A percentile compares a stretch with the other conserved stretches of the same genome.
These are phyloP conservation scores for Chrysina gloriosa DNA, from an alignment of 2,888 invertebrate genomes.

Conservation along the genomic window DNA sequence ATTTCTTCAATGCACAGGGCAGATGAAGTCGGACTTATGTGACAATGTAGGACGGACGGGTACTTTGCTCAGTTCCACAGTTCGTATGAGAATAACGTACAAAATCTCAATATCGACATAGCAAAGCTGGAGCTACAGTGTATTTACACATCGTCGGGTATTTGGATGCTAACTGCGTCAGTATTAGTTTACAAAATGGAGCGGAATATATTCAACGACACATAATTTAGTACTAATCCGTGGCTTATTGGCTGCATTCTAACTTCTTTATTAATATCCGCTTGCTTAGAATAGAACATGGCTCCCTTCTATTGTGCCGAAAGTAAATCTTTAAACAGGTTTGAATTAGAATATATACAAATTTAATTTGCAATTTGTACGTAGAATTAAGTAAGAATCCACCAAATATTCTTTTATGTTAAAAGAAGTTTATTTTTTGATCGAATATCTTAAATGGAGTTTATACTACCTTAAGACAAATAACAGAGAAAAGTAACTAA, in stretches of 20 bases:
- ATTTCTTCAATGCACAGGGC: slow-evolving; percentile 5
- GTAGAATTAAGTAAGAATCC: no score
- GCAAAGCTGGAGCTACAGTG: background rate
- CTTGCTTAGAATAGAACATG: no score
- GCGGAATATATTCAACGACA: background rate
- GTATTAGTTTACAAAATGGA: background rate
- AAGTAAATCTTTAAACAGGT: no score
- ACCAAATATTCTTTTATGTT: no score
- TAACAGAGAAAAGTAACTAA: background rate
- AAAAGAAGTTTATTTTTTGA: no score
- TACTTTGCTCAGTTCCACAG: slow-evolving; percentile 34
- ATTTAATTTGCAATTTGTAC: no score
- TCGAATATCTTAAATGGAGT: no score
- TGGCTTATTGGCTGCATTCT: background rate
- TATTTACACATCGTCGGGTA: slow-evolving; percentile 28
- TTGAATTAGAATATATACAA: no score
- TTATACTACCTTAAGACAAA: background rate
- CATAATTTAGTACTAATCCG: background rate
- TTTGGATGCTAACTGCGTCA: slow-evolving; percentile 48
- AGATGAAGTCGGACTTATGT: slow-evolving; percentile 26
- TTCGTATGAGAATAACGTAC: slow-evolving; percentile 13
- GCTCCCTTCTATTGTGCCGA: no score
- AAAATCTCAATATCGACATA: slow-evolving; percentile 10
- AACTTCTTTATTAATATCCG: background rate
- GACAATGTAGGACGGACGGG: slow-evolving; percentile 23